Conservation (phyloP, 1,140 invertebrate species). For the Calephelis nemesis region DNA sequence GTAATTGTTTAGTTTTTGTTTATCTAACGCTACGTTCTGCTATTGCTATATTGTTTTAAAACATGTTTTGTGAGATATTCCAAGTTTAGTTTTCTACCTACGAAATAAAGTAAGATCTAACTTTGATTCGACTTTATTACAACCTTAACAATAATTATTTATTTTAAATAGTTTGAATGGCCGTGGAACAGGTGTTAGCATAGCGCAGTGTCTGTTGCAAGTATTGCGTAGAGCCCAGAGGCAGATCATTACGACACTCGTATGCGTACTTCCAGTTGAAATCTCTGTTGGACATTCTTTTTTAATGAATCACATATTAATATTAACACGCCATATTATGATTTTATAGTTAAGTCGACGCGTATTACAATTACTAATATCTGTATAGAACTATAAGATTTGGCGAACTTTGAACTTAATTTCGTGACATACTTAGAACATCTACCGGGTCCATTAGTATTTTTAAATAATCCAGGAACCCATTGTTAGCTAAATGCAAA, state of each 20-base stretch:
- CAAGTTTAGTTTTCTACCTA: too few species aligned
- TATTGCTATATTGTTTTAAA: not conserved
- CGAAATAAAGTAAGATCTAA: too few species aligned
- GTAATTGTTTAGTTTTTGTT: too few species aligned
- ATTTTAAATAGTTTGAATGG: conserved; percentile 4
- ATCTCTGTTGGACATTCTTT: conserved; percentile 1
- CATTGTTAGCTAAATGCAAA: too few species aligned
- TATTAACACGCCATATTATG: not conserved
- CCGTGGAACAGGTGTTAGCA: conserved; percentile 1
- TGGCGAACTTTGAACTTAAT: too few species aligned
- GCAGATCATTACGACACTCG: not conserved
- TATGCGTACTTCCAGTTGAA: not conserved
- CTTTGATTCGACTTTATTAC: not conserved
- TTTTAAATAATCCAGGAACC: too few species aligned
- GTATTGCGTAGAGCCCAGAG: not conserved
- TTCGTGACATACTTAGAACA: too few species aligned
- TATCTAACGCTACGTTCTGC: too few species aligned
- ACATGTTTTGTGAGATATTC: not conserved
- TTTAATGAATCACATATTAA: not conserved
- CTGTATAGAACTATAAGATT: too few species aligned
- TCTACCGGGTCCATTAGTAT: too few species aligned
- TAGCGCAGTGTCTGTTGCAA: not conserved
- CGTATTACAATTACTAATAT: not conserved
- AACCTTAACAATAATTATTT: conserved; percentile 1
- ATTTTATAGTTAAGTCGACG: not conserved